Percentiles rank a stretch among this genome's conserved stretches.
Evolutionary conservation across 2,113 vertebrate species (phyloP).

Genomic region (Syrmaticus mikado): DNA sequence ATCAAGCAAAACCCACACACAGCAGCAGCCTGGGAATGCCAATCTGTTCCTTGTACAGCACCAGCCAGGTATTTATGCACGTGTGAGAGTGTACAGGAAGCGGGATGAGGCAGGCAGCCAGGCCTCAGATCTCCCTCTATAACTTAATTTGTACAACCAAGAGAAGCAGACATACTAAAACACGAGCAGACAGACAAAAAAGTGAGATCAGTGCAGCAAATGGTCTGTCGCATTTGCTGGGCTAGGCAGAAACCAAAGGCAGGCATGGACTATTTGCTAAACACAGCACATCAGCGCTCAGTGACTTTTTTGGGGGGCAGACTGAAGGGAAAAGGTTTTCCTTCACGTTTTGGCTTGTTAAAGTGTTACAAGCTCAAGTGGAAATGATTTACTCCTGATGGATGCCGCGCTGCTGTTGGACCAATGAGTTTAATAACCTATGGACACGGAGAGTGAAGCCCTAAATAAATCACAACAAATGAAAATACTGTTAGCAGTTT

Average conservation of each 20-base stretch:
- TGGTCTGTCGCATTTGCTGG: neutral
- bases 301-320: neutral
- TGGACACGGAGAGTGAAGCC: conserved; percentile 10
- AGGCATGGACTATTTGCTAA: neutral
- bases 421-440: neutral
- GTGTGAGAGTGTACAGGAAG: rapidly evolving
- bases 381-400: conserved; percentile 2
- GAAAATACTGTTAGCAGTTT: conserved; percentile 79
- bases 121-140: rapidly evolving
- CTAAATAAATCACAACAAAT: conserved; percentile 75
- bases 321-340: conserved; percentile 24
- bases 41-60: rapidly evolving
- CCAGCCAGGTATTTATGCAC: rapidly evolving
- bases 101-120: neutral
- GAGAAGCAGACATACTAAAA: neutral
- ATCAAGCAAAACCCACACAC: rapidly evolving
- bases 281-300: neutral
- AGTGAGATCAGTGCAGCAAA: conserved; percentile 14
- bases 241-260: conserved; percentile 34
- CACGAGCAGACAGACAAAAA: neutral
- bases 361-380: neutral
- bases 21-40: rapidly evolving
- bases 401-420: neutral
- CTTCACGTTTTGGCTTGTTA: neutral
- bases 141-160: neutral